Percentiles rank a stretch among this genome's conserved stretches.
Evolutionary conservation across 1,140 invertebrate genomes (phyloP).

Genomic region (Prorops nasuta): DNA sequence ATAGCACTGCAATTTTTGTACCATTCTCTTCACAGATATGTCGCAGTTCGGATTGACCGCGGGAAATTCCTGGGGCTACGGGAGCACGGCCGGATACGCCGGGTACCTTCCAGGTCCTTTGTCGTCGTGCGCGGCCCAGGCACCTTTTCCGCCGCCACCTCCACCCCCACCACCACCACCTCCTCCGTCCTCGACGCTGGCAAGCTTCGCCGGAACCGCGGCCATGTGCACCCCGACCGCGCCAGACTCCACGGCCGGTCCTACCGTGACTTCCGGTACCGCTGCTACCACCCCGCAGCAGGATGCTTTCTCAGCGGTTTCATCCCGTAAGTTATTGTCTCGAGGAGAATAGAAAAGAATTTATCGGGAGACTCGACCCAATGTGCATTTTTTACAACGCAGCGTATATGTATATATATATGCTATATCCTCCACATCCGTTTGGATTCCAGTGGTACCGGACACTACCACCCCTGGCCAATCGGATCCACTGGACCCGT

Average conservation of each 20-base stretch:
- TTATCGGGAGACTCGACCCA: too few relatives aligned
- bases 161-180: constrained; percentile 62
- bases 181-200: constrained; percentile 64
- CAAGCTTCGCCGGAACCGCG: constrained; percentile 43
- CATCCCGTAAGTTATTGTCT: constrained; percentile 47
- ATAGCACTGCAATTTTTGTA: too few relatives aligned
- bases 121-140: constrained; percentile 64
- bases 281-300: constrained; percentile 41
- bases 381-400: too few relatives aligned
- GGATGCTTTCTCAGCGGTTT: constrained; percentile 48
- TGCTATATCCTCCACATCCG: too few relatives aligned
- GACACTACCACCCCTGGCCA: constrained; percentile 71
- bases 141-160: constrained; percentile 62
- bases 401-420: not conserved
- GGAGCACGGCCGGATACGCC: constrained; percentile 76
- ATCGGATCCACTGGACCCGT: constrained; percentile 65
- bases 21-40: constrained; percentile 72
- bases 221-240: constrained; percentile 59
- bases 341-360: too few relatives aligned
- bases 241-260: constrained; percentile 65
- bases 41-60: constrained; percentile 75
- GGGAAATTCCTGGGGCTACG: constrained; percentile 80
- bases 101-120: constrained; percentile 68
- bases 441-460: constrained; percentile 71
- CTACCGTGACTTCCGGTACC: constrained; percentile 53